Conservation (phyloP, 1,140 invertebrate species). For the Vanessa atalanta region DNA sequence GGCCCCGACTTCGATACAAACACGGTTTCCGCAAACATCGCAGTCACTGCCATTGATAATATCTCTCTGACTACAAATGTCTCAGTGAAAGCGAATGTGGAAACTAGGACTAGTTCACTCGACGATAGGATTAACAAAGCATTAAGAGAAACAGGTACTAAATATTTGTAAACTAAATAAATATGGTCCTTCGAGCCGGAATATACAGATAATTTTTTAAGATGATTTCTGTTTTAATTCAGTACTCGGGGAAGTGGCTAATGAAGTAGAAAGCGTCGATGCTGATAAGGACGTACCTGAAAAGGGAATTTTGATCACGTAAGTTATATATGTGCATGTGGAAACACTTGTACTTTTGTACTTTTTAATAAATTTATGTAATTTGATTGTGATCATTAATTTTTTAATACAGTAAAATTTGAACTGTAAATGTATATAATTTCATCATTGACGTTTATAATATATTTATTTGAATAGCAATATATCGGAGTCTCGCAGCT, state of each 20-base stretch:
- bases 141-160: constrained; percentile 54
- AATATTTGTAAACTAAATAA: too few species aligned
- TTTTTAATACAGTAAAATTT: too few species aligned
- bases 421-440: too few species aligned
- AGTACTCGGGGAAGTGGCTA: constrained; percentile 63
- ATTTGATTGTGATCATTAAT: too few species aligned
- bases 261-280: constrained; percentile 46
- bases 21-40: not conserved
- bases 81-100: constrained; percentile 13
- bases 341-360: too few species aligned
- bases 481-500: constrained; percentile 31
- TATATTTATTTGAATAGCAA: not conserved
- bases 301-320: constrained; percentile 61
- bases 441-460: too few species aligned
- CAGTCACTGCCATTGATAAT: not conserved
- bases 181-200: not conserved
- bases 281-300: constrained; percentile 50
- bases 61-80: constrained; percentile 9
- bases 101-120: constrained; percentile 38
- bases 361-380: too few species aligned
- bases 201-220: constrained; percentile 11
- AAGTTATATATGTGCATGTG: constrained; percentile 28
- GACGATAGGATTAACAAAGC: constrained; percentile 63
- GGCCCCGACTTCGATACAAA: constrained; percentile 25
- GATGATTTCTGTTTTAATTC: constrained; percentile 17